Evolutionary conservation across 2,113 vertebrate genomes (phyloP).

Genomic region (Cyanistes caeruleus): DNA sequence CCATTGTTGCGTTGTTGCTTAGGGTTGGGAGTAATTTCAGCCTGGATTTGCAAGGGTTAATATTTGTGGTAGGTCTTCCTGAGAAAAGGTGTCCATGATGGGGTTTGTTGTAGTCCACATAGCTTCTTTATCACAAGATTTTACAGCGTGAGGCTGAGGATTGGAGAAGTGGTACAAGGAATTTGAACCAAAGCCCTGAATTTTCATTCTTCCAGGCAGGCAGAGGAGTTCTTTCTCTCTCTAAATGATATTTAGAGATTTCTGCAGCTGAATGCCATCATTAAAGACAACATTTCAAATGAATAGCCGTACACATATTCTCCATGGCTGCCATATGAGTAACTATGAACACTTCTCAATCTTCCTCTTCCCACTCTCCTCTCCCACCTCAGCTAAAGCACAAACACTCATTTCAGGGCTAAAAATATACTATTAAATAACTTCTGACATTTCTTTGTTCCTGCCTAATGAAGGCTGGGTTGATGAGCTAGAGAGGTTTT

Average conservation of each 20-base stretch:
- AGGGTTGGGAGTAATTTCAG: not conserved
- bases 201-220: not conserved
- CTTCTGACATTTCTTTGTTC: constrained; percentile 36
- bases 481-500: not conserved
- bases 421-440: constrained; percentile 1
- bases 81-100: not conserved
- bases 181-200: not conserved
- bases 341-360: not conserved
- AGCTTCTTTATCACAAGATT: not conserved
- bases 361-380: not conserved
- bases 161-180: not conserved
- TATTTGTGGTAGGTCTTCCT: not conserved
- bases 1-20: not conserved
- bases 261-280: not conserved
- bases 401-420: not conserved
- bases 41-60: not conserved
- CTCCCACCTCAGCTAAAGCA: not conserved
- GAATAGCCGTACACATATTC: constrained; percentile 5
- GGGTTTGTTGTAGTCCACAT: not conserved
- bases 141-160: not conserved
- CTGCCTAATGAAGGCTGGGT: not conserved
- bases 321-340: not conserved
- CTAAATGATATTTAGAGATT: not conserved
- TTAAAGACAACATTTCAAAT: not conserved
- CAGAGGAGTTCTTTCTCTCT: not conserved